These are phyloP conservation scores for Lasioglossum calceatum DNA, from an alignment of 2,888 invertebrate species.

Conservation along the genomic window DNA sequence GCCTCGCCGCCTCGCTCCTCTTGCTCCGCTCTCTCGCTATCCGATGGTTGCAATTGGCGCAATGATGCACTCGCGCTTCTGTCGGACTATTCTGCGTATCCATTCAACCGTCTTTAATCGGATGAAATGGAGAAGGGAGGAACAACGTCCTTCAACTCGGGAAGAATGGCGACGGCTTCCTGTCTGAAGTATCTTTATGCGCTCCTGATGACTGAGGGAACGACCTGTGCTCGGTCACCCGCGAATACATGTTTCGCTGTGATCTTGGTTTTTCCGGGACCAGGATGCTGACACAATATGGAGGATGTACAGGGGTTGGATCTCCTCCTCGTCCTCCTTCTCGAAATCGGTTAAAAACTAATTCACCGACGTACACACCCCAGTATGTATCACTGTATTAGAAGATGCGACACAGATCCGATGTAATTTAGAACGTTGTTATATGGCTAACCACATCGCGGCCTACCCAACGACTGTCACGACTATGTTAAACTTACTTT, in stretches of 20 bases:
- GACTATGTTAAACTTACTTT: neutral
- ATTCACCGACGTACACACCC: no score
- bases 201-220: neutral
- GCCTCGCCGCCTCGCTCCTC: neutral
- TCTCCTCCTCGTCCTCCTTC: no score
- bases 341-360: no score
- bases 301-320: neutral
- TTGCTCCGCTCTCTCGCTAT: neutral
- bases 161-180: neutral
- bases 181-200: neutral
- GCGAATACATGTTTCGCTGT: neutral
- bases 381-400: neutral
- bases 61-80: constrained; percentile 8
- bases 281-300: neutral
- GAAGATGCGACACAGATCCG: neutral
- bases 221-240: neutral
- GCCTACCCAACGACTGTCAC: neutral
- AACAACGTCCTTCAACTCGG: constrained; percentile 3
- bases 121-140: neutral
- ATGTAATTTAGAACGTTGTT: neutral
- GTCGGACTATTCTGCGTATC: constrained; percentile 12
- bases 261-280: neutral
- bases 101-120: constrained; percentile 11
- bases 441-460: neutral
- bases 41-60: constrained; percentile 7